These are phyloP conservation scores for Drosophila rellima DNA, from an alignment of 2,888 invertebrate species.

Conservation along the genomic window DNA sequence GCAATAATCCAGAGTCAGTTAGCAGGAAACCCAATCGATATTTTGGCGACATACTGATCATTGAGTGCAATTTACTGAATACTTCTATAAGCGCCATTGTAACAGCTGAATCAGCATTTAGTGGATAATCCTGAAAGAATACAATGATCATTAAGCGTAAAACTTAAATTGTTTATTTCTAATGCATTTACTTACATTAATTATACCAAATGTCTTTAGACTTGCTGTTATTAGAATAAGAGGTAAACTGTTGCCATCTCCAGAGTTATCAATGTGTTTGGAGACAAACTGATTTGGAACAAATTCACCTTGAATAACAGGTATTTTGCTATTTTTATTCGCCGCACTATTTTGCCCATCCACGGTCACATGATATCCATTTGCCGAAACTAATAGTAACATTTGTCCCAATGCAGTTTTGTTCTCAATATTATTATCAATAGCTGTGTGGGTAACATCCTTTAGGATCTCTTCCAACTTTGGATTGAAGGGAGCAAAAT, in stretches of 20 bases:
- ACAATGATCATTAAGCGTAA: background rate
- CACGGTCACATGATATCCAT: conserved; percentile 96
- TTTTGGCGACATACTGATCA: conserved; percentile 90
- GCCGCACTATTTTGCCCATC: conserved; percentile 90
- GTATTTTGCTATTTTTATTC: conserved; percentile 92
- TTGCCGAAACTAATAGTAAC: conserved; percentile 94
- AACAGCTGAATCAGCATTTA: conserved; percentile 95
- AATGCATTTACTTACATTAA: conserved; percentile 90
- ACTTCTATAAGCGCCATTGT: conserved; percentile 94
- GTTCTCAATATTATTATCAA: conserved; percentile 80
- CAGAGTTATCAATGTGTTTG: conserved; percentile 85
- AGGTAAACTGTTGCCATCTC: conserved; percentile 89
- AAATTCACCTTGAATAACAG: conserved; percentile 94
- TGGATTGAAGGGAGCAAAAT: conserved; percentile 92
- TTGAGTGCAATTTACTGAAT: conserved; percentile 94
- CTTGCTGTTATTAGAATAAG: conserved; percentile 96
- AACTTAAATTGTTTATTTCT: background rate
- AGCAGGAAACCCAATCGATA: conserved; percentile 94
- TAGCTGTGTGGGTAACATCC: conserved; percentile 88
- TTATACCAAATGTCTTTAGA: conserved; percentile 95
- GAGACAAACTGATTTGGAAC: conserved; percentile 84
- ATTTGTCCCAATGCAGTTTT: conserved; percentile 94
- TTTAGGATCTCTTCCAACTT: conserved; percentile 91
- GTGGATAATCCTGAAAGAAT: conserved; percentile 90
- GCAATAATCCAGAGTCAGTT: conserved; percentile 94